Evolutionary conservation across 2,113 vertebrate genomes (phyloP), one percentile per base, ranked within the genome.

Genomic region (Hucho hucho): DNA sequence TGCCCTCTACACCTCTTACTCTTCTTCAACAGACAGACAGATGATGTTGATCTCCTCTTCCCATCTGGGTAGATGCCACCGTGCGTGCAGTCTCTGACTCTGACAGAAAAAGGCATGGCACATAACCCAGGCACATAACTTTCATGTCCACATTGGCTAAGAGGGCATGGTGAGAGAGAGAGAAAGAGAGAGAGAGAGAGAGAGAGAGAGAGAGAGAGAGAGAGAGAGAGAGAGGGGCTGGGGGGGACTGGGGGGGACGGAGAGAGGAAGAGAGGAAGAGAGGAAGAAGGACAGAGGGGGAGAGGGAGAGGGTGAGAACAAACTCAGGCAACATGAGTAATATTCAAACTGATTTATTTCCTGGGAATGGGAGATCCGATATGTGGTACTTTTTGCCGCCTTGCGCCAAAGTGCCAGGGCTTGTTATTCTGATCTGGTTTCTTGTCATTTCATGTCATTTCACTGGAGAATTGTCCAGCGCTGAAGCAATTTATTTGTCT

Each of bases 1-100:
- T 69, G 63, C 83, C 81, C 77, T 13, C 32, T 26, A 9, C 3
- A 75, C 75, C 64, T 29, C 25, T 12, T 14, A 22, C 25, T 26
- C 79, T 79, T 79, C 70, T 53, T 75, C 84, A 79, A 85, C 81
- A 18, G 12, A 53, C 49, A 18, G 49, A 49, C 12, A 86, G 85
- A 86, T 89, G 83, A 89, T 87, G 84, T 87, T 89, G 89, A 79
- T 88, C 29, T 37, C 6, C n/a, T 24, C 77, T 67, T 73, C 86
- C 88, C 90, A 88, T 89, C 86, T 90, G 88, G 87, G 81, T 26
- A 26, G 26, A 49, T 3, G 58, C 18, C 25, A 28, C 63, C 25
- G 11, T 63, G n/a, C 24, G 12, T 11, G 67, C 16, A 24, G 3
- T 49, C 32, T 20, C 11, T 32, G 32, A 53, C n/a, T 12, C 80